Base-by-base conservation (phyloP, 2,113 vertebrate genomes). In the Cyanoderma ruficeps region DNA sequence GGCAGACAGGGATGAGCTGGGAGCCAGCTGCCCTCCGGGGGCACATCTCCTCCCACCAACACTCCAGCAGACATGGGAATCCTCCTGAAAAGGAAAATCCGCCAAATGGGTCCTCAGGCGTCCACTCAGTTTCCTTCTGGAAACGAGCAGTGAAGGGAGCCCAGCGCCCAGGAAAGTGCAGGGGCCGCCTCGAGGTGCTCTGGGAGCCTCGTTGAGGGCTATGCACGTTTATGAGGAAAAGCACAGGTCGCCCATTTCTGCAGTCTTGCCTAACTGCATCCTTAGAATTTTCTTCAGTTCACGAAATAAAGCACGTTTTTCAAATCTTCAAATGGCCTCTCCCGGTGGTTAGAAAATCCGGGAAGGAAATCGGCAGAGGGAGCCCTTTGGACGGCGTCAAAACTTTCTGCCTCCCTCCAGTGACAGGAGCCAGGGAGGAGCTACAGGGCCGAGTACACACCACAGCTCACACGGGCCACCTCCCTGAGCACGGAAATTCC, bases 381-480 rank as follows among this genome's bases (percentile, higher is more conserved):
- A 95, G 79, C 83, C n/a, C 74, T 52, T 49, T 9, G 39, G 70
- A 18, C 8, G 3, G 77, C 56, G 41, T 10, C 6, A 1, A 7
- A 42, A 52, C 14, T 21, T 88, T 49, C 69, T 89, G 57, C 64
- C 25, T 49, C 35, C 15, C 25, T n/a, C 11, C 2, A 0, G 39
- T 47, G 59, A 14, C 70, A 52, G 67, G 17, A 76, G 22, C 37
- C 71, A 22, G n/a, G 0, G 11, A 68, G 67, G 47, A 75, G 39
- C 60, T 10, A 4, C 6, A 3, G 33, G 15, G 6, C 27, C 18
- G 50, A 11, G 69, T 1, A 1, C 41, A 14, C 30, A 22, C 0
- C 7, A 0, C 4, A 33, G 67, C 30, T 52, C 46, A 10, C 83
- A 25, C 6, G 0, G 0, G 35, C 23, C 56, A 67, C 37, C 16